Evolutionary conservation across 2,888 invertebrate species (phyloP).

Genomic region (Cheilosia soror): DNA sequence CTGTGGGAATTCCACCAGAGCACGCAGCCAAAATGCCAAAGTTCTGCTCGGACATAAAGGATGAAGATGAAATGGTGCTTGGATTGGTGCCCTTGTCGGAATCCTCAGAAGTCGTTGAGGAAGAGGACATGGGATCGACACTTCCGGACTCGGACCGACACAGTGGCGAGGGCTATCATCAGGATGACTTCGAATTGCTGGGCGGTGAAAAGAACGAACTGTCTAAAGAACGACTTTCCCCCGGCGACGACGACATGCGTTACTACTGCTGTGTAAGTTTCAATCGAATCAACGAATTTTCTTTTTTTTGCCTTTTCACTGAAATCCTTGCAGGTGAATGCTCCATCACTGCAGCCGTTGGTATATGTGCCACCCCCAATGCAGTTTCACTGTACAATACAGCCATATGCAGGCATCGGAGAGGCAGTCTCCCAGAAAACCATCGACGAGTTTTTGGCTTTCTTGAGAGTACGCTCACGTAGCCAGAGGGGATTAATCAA

Average conservation of each 20-base stretch:
- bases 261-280: constrained; percentile 63
- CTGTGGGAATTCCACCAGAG: constrained; percentile 50
- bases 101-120: not conserved
- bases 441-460: constrained; percentile 85
- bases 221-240: not conserved
- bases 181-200: constrained; percentile 49
- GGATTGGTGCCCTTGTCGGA: constrained; percentile 43
- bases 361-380: constrained; percentile 38
- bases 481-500: constrained; percentile 77
- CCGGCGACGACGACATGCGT: constrained; percentile 7
- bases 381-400: constrained; percentile 79
- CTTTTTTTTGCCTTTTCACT: not conserved
- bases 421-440: constrained; percentile 84
- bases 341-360: constrained; percentile 18
- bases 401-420: constrained; percentile 87
- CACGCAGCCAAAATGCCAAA: constrained; percentile 60
- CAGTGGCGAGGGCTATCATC: constrained; percentile 41
- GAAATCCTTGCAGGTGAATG: constrained; percentile 18
- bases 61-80: constrained; percentile 56
- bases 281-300: not conserved
- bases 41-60: constrained; percentile 58
- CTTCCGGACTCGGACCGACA: constrained; percentile 2
- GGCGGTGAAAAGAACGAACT: not conserved
- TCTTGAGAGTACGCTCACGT: constrained; percentile 78
- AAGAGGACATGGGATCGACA: constrained; percentile 39